A percentile compares a stretch with the other conserved stretches of the same genome.
phyloP scores from a whole-genome alignment of 2,888 invertebrate genomes.

The Eustalomyia histrio region DNA sequence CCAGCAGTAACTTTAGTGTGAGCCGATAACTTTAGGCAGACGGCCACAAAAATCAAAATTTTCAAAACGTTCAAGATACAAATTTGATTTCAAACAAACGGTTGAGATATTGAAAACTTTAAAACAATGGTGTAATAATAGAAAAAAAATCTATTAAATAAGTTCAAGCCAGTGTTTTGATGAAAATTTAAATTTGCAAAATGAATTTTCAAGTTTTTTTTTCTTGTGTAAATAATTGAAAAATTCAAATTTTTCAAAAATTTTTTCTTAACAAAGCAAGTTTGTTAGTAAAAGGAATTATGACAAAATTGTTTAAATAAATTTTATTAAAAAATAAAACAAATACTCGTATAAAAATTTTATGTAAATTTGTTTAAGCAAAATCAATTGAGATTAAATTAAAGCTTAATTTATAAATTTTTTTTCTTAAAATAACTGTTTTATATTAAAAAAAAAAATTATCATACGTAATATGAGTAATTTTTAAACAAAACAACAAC shows the following conservation, averaged over 20 bases:
- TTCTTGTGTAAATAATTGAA: neutral
- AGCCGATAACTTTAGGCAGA: slow-evolving; percentile 80
- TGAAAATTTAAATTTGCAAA: neutral
- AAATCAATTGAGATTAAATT: neutral
- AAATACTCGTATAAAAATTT: neutral
- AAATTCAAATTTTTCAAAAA: neutral
- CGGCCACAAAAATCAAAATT: slow-evolving; percentile 77
- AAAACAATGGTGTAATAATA: neutral
- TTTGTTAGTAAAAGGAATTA: neutral
- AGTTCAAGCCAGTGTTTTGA: neutral
- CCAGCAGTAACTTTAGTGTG: slow-evolving; percentile 79
- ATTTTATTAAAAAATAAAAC: neutral
- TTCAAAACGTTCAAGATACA: slow-evolving; percentile 1
- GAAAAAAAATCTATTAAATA: neutral
- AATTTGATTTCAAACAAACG: slow-evolving; percentile 6
- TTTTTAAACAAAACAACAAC: neutral
- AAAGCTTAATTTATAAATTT: neutral
- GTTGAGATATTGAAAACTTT: neutral
- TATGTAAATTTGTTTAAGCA: neutral
- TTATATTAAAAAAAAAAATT: slow-evolving; percentile 1
- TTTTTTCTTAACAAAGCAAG: neutral
- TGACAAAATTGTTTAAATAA: neutral
- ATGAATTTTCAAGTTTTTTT: slow-evolving; percentile 1
- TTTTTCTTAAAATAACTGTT: neutral
- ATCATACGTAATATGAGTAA: slow-evolving; percentile 2